Conservation (phyloP, 2,113 vertebrate genomes). For the Addax nasomaculatus region DNA sequence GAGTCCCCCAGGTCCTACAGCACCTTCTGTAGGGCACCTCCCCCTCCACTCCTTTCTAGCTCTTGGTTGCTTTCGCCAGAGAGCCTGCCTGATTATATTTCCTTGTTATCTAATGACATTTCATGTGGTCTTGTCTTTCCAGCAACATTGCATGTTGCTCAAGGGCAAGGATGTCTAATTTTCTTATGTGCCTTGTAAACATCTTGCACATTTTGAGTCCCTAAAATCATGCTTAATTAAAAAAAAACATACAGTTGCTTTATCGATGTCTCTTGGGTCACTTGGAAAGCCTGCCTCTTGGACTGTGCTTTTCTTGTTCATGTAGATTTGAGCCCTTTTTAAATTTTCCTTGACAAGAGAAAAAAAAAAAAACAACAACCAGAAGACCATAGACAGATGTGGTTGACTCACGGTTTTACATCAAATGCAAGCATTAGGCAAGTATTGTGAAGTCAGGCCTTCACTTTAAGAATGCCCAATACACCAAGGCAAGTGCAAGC, state of each 20-base stretch:
- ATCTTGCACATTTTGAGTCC: neutral
- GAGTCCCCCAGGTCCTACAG: neutral
- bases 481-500: constrained; percentile 8
- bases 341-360: neutral
- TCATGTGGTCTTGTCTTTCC: constrained; percentile 28
- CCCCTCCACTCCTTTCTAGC: neutral
- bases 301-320: neutral
- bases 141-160: neutral
- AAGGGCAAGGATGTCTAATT: neutral
- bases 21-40: neutral
- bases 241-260: neutral
- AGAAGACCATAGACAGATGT: neutral
- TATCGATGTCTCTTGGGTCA: neutral
- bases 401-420: neutral
- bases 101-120: constrained; percentile 36
- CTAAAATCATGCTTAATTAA: neutral
- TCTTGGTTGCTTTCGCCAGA: neutral
- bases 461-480: neutral
- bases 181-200: neutral
- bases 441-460: neutral
- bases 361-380: neutral
- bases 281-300: neutral
- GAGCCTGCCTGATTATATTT: neutral
- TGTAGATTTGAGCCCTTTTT: neutral
- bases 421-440: constrained; percentile 27